Evolutionary conservation across 2,888 invertebrate species (phyloP).

Genomic region (Kuschelorhynchus macadamiae): DNA sequence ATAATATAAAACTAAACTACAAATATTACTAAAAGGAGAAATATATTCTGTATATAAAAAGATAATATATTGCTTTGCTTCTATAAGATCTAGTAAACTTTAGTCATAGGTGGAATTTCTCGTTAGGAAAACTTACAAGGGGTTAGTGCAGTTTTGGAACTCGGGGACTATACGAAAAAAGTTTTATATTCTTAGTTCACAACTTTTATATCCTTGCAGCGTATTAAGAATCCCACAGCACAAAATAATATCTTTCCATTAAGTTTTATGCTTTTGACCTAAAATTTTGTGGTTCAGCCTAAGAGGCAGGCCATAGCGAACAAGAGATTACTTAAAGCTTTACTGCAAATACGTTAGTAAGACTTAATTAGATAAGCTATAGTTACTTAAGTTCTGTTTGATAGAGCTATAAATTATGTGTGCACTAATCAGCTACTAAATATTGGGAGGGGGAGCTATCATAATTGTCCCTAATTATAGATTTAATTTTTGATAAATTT

Average conservation of each 20-base stretch:
- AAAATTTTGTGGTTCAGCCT: constrained; percentile 21
- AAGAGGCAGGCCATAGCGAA: constrained; percentile 4
- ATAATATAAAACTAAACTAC: too few relatives aligned
- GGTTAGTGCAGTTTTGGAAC: constrained; percentile 24
- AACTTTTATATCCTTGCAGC: constrained; percentile 40
- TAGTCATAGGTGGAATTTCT: constrained; percentile 18
- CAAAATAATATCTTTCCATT: constrained; percentile 41
- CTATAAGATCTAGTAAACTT: constrained; percentile 10
- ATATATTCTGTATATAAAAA: too few relatives aligned
- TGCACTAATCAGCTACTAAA: too few relatives aligned
- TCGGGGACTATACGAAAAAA: constrained; percentile 28
- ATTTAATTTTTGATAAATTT: too few relatives aligned
- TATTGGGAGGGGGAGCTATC: too few relatives aligned
- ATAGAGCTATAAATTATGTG: too few relatives aligned
- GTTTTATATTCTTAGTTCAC: constrained; percentile 35
- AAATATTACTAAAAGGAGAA: too few relatives aligned
- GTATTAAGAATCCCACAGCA: constrained; percentile 15
- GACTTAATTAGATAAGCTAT: too few relatives aligned
- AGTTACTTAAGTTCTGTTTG: too few relatives aligned
- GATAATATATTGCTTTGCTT: background rate
- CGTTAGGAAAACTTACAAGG: constrained; percentile 23
- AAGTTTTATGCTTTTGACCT: constrained; percentile 34
- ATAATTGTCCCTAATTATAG: too few relatives aligned
- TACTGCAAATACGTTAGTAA: background rate
- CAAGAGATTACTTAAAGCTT: constrained; percentile 1